phyloP scores from a whole-genome alignment of 2,888 invertebrate genomes.

The Dolichomitus sp. region DNA sequence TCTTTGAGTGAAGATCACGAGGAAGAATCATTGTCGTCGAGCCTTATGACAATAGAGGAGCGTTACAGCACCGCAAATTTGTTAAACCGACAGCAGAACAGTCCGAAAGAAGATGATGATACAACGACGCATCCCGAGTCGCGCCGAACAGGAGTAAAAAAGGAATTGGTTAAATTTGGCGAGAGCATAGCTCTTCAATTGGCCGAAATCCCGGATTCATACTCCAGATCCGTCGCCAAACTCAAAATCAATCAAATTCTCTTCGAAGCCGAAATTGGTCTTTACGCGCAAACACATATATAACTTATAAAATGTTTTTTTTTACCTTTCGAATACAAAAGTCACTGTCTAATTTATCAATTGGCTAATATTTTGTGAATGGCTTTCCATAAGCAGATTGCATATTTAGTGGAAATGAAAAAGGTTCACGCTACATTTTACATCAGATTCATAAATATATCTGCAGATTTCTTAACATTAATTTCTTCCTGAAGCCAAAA shows the following conservation, averaged over 20 bases:
- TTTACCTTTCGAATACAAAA: too few relatives aligned
- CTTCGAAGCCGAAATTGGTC: constrained; percentile 79
- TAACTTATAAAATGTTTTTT: constrained; percentile 40
- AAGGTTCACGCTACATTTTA: too few relatives aligned
- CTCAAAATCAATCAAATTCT: constrained; percentile 80
- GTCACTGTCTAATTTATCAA: too few relatives aligned
- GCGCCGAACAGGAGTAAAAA: constrained; percentile 72
- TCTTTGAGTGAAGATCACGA: constrained; percentile 77
- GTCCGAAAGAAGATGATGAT: constrained; percentile 60
- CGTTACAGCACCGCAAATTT: constrained; percentile 61
- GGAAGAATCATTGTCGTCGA: constrained; percentile 74
- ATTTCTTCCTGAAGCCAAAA: too few relatives aligned
- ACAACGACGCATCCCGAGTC: constrained; percentile 46
- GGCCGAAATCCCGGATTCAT: constrained; percentile 79
- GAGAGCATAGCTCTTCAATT: constrained; percentile 79
- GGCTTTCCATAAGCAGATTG: too few relatives aligned
- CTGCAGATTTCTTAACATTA: too few relatives aligned
- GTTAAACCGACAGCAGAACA: constrained; percentile 17
- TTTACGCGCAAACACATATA: constrained; percentile 76
- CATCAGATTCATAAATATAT: too few relatives aligned
- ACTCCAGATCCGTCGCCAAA: constrained; percentile 79
- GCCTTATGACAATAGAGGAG: constrained; percentile 72
- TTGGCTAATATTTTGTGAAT: too few relatives aligned
- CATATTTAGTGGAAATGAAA: too few relatives aligned
- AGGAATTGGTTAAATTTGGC: constrained; percentile 78